Evolutionary conservation across 2,113 vertebrate genomes (phyloP), one percentile per base, ranked within the genome.

Genomic region (Macrotis lagotis): DNA sequence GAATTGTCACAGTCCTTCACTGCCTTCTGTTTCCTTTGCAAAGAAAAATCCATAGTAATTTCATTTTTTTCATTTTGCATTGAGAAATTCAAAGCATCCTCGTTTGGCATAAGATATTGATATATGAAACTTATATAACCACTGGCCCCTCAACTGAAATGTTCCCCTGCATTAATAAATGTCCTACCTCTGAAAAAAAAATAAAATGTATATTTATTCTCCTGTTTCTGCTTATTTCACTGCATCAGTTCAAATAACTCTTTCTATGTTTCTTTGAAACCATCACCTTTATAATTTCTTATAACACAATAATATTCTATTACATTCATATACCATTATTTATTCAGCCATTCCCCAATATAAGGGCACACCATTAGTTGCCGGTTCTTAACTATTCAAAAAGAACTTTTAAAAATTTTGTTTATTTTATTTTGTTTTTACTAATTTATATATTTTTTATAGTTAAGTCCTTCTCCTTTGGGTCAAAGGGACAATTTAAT

Each of bases 31-130:
- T 96, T 48, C 66, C 90, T 96, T 90, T 92, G 44, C 95, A 94
- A 50, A 59, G 22, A 95, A 91, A 95, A 93, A 96, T 92, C 91
- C 91, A 94, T 92, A 92, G 88, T 95, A 92, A 83, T 59, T 51
- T 59, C 90, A 59, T 10, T 59, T 59, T 12, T 92, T 96, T 96
- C 51, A 83, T 90, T 97, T 91, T 92, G 47, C 95, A 93, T 48
- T 59, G 25, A 95, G 91, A 96, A 93, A 95, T 93, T 93, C 93
- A 94, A 90, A 92, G 90, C 95, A 92, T 89, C 88, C 55, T 59
- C 88, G 74, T 91, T 89, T 97, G 96, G 49, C 94, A 96, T 50
- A 90, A 22, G 49, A 92, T 88, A 88, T 74, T 53, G 48, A 44
- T 59, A 51, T 0, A 0, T 49, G 11, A 95, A 94, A 37, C 83